Evolutionary conservation across 1,140 invertebrate genomes (phyloP), one percentile per base, ranked within the genome.

Genomic region (Sogatella furcifera): DNA sequence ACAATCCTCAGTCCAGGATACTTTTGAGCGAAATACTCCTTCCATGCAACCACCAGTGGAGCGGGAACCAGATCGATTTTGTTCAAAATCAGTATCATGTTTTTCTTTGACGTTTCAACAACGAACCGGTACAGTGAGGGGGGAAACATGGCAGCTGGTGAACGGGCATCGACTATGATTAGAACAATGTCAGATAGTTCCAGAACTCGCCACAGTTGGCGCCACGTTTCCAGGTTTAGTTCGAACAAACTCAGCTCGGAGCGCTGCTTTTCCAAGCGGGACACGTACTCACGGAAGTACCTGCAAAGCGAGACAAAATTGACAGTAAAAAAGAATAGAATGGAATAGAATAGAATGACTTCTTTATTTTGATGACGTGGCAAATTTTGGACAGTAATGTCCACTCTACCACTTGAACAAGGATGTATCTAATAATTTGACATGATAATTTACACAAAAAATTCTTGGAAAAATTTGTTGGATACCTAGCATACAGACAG

Each of bases 211-310:
- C 93, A 95, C 42, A 96, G 71, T 69, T 96, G 93, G 21, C 93
- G 72, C 93, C 93, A 96, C 0, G 91, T 95, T 76, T 96, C 92
- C 63, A 95, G 73, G 75, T 96, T 96, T 34, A 95, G 70, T 72
- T 96, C 92, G 74, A 92, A 93, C 65, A 85, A 87, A 70, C 85
- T 86, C 10, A 88, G 66, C 2, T 80, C 73, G 34, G 73, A 62
- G 4, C 74, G 77, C 55, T 74, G 71, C 24, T 70, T 70, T 66
- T 81, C 76, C 55, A 88, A 74, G 1, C 69, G 70, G 61, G 77
- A 72, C 13, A 86, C 61, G 70, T 87, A 88, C 55, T 81, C 74
- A 80, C 85, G 61, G 58, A 73, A 66, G 3, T 24, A 53, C 6
- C 28, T 13, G 15, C n/a, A n/a, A n/a, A n/a, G n/a, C n/a, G n/a